Percentiles rank a stretch among this genome's conserved stretches.
Evolutionary conservation across 2,113 vertebrate genomes (phyloP).

Genomic region (Hepsetus odoe): DNA sequence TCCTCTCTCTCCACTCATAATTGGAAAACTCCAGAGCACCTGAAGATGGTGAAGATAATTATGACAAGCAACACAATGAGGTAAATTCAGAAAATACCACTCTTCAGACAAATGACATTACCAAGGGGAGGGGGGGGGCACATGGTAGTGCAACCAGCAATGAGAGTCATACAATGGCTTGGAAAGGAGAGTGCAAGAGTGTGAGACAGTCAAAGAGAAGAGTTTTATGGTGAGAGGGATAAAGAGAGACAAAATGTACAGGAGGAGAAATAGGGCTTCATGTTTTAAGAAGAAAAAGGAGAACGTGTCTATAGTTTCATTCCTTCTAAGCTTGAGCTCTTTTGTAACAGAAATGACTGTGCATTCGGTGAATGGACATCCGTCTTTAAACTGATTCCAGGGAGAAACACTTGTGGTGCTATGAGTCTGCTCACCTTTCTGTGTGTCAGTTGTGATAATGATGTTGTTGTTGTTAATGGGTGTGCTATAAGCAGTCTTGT

Average conservation of each 20-base stretch:
- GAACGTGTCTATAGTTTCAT: no score
- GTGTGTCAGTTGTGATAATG: constrained; percentile 50
- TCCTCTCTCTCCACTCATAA: neutral
- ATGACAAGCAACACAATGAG: constrained; percentile 4
- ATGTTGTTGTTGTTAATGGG: constrained; percentile 65
- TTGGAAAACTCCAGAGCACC: constrained; percentile 26
- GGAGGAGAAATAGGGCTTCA: neutral
- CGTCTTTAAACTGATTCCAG: no score
- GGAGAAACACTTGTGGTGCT: neutral
- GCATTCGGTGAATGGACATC: no score
- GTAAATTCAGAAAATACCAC: constrained; percentile 65
- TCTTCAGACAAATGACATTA: constrained; percentile 9
- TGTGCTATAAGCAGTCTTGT: constrained; percentile 67
- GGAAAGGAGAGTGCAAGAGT: neutral
- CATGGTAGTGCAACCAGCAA: neutral
- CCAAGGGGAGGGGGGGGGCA: neutral
- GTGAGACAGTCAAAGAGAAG: neutral
- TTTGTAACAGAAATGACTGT: no score
- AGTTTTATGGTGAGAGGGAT: neutral
- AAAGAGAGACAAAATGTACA: no score
- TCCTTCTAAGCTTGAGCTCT: no score
- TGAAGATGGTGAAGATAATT: constrained; percentile 7
- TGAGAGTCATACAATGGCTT: neutral
- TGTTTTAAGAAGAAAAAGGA: no score
- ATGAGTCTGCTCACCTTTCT: constrained; percentile 63